Percentiles rank a stretch among this genome's conserved stretches.
Evolutionary conservation across 2,888 invertebrate genomes (phyloP).

Genomic region (Thymelicus sylvestris): DNA sequence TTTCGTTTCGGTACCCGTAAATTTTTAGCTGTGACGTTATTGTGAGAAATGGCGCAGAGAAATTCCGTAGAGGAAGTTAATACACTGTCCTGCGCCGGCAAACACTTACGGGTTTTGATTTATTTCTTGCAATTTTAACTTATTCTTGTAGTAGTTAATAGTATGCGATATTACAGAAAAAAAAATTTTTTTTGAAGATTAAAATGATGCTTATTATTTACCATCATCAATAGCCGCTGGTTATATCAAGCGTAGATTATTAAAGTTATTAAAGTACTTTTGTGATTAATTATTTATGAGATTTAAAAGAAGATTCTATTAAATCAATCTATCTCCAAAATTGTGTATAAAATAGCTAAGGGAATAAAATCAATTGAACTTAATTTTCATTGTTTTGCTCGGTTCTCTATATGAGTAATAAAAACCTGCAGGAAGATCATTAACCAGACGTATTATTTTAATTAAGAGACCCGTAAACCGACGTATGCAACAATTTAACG

Average conservation of each 20-base stretch:
- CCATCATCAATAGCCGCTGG: no score
- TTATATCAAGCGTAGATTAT: no score
- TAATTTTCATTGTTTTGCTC: background rate
- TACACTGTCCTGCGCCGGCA: conserved; percentile 30
- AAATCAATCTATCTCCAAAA: no score
- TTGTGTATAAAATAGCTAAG: background rate
- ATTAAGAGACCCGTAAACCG: conserved; percentile 6
- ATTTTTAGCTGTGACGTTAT: conserved; percentile 37
- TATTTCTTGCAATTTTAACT: conserved; percentile 22
- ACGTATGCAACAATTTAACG: conserved; percentile 40
- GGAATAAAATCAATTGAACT: background rate
- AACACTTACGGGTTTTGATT: conserved; percentile 35
- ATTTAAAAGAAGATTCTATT: no score
- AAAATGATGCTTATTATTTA: no score
- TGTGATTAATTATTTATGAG: background rate
- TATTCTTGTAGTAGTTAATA: background rate
- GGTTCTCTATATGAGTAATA: background rate
- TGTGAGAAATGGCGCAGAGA: conserved; percentile 36
- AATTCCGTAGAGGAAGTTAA: conserved; percentile 36
- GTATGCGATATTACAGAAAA: no score
- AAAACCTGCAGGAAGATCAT: background rate
- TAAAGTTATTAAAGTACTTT: no score
- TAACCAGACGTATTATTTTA: conserved; percentile 1
- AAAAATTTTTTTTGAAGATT: no score
- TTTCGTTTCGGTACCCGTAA: conserved; percentile 32